A percentile compares a stretch with the other conserved stretches of the same genome.
Conservation (phyloP, 2,113 vertebrate species). For the Perca schrenkii region DNA sequence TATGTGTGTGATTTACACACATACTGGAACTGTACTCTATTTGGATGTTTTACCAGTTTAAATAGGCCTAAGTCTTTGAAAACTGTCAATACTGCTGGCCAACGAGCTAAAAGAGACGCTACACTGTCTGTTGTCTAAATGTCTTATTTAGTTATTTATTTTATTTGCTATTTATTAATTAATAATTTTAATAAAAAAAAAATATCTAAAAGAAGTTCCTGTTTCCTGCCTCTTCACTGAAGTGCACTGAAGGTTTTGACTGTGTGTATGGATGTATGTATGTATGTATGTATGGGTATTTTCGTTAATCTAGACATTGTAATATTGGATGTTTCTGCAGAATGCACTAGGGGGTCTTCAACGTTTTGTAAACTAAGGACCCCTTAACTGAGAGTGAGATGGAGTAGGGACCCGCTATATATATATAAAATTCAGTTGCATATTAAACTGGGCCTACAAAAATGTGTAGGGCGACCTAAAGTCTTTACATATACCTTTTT, state of each 20-base stretch:
- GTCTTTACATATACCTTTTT: too few relatives aligned
- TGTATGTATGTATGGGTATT: too few relatives aligned
- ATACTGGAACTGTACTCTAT: conserved; percentile 24
- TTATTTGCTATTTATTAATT: conserved; percentile 80
- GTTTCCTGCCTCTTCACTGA: conserved; percentile 44
- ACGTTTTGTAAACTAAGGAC: too few relatives aligned
- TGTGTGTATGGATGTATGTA: too few relatives aligned
- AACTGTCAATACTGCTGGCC: conserved; percentile 17
- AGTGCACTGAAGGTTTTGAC: not conserved
- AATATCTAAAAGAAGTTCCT: conserved; percentile 37
- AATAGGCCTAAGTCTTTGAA: not conserved
- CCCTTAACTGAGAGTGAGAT: too few relatives aligned
- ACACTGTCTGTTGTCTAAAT: conserved; percentile 29
- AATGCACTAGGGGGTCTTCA: not conserved
- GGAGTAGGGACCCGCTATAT: too few relatives aligned
- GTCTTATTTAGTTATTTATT: conserved; percentile 78
- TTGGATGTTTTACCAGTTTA: conserved; percentile 25
- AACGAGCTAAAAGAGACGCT: conserved; percentile 61
- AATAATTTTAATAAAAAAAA: conserved; percentile 62
- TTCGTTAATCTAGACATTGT: too few relatives aligned
- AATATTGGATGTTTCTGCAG: not conserved
- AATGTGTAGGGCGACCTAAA: too few relatives aligned
- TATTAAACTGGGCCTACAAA: too few relatives aligned
- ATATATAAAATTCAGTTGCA: too few relatives aligned
- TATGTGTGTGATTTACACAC: not conserved